Evolutionary conservation across 2,113 vertebrate species (phyloP), one percentile per base, ranked within the genome.

Genomic region (Thymallus thymallus): DNA sequence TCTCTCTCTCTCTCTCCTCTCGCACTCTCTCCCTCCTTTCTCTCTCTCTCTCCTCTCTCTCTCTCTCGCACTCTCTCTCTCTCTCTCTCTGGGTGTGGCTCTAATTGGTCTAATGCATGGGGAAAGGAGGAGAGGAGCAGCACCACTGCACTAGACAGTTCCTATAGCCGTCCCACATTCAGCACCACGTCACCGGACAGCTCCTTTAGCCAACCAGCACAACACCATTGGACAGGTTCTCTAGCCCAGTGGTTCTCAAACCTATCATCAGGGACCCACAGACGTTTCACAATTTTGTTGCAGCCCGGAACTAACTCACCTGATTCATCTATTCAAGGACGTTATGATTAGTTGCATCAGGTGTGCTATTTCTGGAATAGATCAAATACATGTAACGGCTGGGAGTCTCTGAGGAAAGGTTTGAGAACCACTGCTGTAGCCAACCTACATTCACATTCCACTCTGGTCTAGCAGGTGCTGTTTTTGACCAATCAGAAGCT

Each of bases 401-500:
- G 35, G 35, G 35, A 7, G 7, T 41, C 35, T 2, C 9, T 41
- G 9, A 41, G 9, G 35, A 41, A 9, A 41, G 35, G 35, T 41
- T 41, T 41, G 9, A 41, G 35, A 41, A 41, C 35, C 35, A 41
- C 7, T 41, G 35, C 35, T 41, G 7, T 41, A 41, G 35, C 35
- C 35, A 10, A 41, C 32, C 67, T 35, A 68, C 35, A 41, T 41
- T 41, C 35, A 41, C 10, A 41, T 41, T 3, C 35, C 35, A 7
- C 35, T 41, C 9, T 9, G 35, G 35, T 41, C 35, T 41, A 68
- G 35, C 67, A 68, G n/a, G 61, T 75, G 74, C 29, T 72, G 56
- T 51, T 60, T 22, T 24, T 75, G 48, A 72, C 41, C 51, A 70
- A 23, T 48, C 30, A 69, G 30, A 13, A 24, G 18, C 23, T 32